These are phyloP conservation scores for Cremastinae sp. DNA, from an alignment of 2,888 invertebrate genomes.

Conservation along the genomic window DNA sequence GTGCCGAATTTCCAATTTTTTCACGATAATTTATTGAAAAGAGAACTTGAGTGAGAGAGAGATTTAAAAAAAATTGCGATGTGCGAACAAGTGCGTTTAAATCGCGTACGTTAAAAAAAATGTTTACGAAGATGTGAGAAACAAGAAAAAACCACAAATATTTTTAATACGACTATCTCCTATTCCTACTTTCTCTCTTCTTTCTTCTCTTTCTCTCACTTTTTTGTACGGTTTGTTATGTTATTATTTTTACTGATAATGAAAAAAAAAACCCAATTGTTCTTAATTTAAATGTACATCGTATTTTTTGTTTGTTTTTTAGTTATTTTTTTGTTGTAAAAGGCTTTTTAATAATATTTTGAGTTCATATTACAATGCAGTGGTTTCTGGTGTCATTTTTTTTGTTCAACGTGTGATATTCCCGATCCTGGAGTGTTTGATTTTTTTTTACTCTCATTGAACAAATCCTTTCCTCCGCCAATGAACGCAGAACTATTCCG, in stretches of 20 bases:
- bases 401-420: slow-evolving; percentile 60
- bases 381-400: slow-evolving; percentile 68
- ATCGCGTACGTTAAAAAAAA: slow-evolving; percentile 41
- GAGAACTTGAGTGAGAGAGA: not conserved
- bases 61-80: slow-evolving; percentile 38
- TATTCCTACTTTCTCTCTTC: slow-evolving; percentile 62
- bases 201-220: slow-evolving; percentile 52
- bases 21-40: slow-evolving; percentile 35
- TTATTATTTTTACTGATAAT: slow-evolving; percentile 79
- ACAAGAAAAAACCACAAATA: slow-evolving; percentile 48
- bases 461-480: not conserved
- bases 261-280: slow-evolving; percentile 74
- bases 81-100: slow-evolving; percentile 25
- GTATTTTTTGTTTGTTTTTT: slow-evolving; percentile 80
- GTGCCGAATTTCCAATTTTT: slow-evolving; percentile 34
- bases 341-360: slow-evolving; percentile 81
- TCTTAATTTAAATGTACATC: slow-evolving; percentile 81
- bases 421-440: slow-evolving; percentile 48
- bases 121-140: slow-evolving; percentile 50
- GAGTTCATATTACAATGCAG: slow-evolving; percentile 78
- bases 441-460: slow-evolving; percentile 9
- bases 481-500: not conserved
- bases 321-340: slow-evolving; percentile 80
- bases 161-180: slow-evolving; percentile 66
- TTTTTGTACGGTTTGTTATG: slow-evolving; percentile 80